These are phyloP conservation scores for Agrochola lychnidis DNA, from an alignment of 2,888 invertebrate genomes.

Conservation along the genomic window DNA sequence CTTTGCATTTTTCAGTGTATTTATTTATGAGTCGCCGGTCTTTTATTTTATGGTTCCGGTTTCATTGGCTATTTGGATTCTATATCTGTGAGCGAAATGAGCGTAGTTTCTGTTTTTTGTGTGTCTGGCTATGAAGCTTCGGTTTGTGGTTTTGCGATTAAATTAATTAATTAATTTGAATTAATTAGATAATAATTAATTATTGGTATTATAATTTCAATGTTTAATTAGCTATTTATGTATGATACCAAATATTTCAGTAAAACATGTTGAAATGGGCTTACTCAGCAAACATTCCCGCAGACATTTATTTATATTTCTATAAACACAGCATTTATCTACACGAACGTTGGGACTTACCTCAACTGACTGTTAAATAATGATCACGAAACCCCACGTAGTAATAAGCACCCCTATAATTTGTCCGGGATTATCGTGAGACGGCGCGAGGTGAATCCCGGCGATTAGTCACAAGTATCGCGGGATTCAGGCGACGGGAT, in stretches of 20 bases:
- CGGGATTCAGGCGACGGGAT: conserved; percentile 79
- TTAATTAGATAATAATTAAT: conserved; percentile 31
- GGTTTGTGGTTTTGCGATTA: conserved; percentile 17
- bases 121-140: conserved; percentile 26
- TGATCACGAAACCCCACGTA: conserved; percentile 80
- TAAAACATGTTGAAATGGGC: background rate
- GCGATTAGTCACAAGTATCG: conserved; percentile 90
- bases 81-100: conserved; percentile 55
- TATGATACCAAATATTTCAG: background rate
- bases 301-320: conserved; percentile 59
- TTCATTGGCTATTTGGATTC: conserved; percentile 69
- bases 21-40: conserved; percentile 78
- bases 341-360: conserved; percentile 65
- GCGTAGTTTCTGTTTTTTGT: conserved; percentile 44
- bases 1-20: conserved; percentile 84
- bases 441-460: conserved; percentile 86
- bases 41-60: conserved; percentile 75
- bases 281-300: background rate
- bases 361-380: conserved; percentile 85
- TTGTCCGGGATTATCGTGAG: conserved; percentile 89
- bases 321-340: conserved; percentile 65
- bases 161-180: conserved; percentile 16
- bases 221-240: background rate
- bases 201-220: background rate
- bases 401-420: conserved; percentile 87